Base-by-base conservation (phyloP, 2,113 vertebrate genomes). In the Diglossa brunneiventris region DNA sequence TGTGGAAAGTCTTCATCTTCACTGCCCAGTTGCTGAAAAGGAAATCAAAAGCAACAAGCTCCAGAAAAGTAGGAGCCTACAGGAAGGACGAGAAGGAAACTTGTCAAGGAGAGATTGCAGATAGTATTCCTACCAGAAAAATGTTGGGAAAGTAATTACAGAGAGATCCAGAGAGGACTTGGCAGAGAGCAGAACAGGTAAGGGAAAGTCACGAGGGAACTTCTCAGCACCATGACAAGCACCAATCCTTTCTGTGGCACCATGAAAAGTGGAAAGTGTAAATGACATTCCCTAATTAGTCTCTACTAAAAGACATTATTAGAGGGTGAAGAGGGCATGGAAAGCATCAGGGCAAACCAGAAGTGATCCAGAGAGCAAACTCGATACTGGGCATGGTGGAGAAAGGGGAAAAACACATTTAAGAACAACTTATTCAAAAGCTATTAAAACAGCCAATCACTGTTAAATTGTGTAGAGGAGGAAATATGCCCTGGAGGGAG, bases 361-460 rank as follows among this genome's bases (percentile, higher is more conserved):
- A 9, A 78, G 68, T 52, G 82, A 83, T 24, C 47, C 69, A 78
- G 46, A 69, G 67, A 49, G 41, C 70, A 80, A 91, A 82, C 67
- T 83, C 20, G 5, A 41, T 14, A 18, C 39, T 62, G 56, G n/a
- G 56, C 46, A 67, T 0, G 3, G 74, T 41, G n/a, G 42, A 89
- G 78, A 90, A 81, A 70, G 7, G 9, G 15, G 27, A 28, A 20
- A 55, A 56, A 33, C 24, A 46, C 2, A 1, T 78, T 90, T 64
- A 64, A 94, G 91, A 92, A 74, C 52, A 95, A 91, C 67, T 86
- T 90, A 92, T 87, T 95, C 69, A 84, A 73, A 95, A 86, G 90
- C 85, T 76, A 67, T 95, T 96, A 63, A 93, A 95, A 42, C 39
- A 93, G 68, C 92, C 92, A 88, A 90, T 95, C 64, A 42, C 35